A percentile compares a stretch with the other conserved stretches of the same genome.
phyloP scores from a whole-genome alignment of 2,888 invertebrate species.

The Matsumyia berberina region DNA sequence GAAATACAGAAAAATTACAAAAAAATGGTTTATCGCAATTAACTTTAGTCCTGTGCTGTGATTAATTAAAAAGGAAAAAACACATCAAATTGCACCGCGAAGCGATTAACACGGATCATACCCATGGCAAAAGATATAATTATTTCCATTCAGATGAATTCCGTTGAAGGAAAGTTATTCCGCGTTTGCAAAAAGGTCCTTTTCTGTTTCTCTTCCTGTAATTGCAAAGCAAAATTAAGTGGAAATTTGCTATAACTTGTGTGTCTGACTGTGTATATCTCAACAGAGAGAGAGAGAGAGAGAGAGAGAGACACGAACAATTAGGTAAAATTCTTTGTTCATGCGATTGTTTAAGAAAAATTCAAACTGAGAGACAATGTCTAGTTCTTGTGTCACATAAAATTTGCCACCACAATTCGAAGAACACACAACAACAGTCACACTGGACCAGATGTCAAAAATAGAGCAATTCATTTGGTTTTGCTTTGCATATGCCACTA shows the following conservation, averaged over 20 bases:
- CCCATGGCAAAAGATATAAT: conserved; percentile 42
- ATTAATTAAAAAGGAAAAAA: conserved; percentile 65
- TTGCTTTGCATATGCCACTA: conserved; percentile 60
- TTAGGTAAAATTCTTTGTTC: conserved; percentile 43
- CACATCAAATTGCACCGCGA: conserved; percentile 53
- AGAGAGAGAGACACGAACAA: conserved; percentile 34
- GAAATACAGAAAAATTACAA: conserved; percentile 8
- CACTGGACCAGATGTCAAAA: conserved; percentile 65
- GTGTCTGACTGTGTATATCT: too few species aligned
- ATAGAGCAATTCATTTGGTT: conserved; percentile 60
- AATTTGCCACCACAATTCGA: conserved; percentile 40
- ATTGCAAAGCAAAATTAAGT: conserved; percentile 65
- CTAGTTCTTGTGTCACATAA: conserved; percentile 32
- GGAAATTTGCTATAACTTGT: conserved; percentile 64
- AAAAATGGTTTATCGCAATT: conserved; percentile 53
- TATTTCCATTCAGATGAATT: conserved; percentile 64
- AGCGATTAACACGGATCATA: conserved; percentile 32
- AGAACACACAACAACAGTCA: conserved; percentile 35
- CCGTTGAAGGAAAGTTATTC: conserved; percentile 42
- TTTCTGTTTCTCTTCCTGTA: not conserved
- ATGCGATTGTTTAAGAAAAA: conserved; percentile 44
- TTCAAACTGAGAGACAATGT: conserved; percentile 29
- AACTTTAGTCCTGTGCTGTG: conserved; percentile 72
- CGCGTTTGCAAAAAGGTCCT: conserved; percentile 26
- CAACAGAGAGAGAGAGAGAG: too few species aligned